Evolutionary conservation across 2,888 invertebrate species (phyloP), one percentile per base, ranked within the genome.

Genomic region (Phlogophora meticulosa): DNA sequence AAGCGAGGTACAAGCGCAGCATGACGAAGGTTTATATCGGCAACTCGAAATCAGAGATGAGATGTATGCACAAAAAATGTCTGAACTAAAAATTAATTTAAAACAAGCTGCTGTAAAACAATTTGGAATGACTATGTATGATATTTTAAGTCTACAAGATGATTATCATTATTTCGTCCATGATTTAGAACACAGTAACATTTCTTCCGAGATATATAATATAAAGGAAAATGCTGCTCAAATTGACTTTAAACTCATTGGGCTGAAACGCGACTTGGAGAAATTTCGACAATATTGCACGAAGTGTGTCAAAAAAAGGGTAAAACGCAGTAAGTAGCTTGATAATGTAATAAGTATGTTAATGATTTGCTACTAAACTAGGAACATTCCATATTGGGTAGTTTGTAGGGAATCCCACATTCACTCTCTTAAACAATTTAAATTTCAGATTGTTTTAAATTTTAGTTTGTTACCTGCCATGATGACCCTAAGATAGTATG

Each of bases 111-210:
- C 86, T 13, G 60, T 88, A 4, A 72, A 80, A 48, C 53, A 83
- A 45, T 90, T 88, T 58, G 87, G 87, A 15, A 56, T 42, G 13
- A 81, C 83, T 9, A 90, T 91, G 88, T 90, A 88, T 40, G 84
- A 90, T 20, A 74, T 89, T 66, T 78, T 91, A 22, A 76, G 62
- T 51, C 72, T 92, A 38, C 83, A 88, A 80, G 90, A 90, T 61
- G 82, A 89, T 28, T 88, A 88, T 69, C 71, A 78, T 62, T 85
- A 88, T 67, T 84, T 85, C 45, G 52, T 57, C 20, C 32, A 83
- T 24, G 13, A 76, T 55, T 53, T 87, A 11, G 45, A 51, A n/a
- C 4, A 36, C 0, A 4, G 9, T 45, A 62, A 75, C 0, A 24
- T 69, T 32, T 28, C 62, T 11, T 17, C 15, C 9, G 49, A 63